Conservation (phyloP, 2,888 invertebrate genomes). For the Caenorhabditis auriculariae region DNA sequence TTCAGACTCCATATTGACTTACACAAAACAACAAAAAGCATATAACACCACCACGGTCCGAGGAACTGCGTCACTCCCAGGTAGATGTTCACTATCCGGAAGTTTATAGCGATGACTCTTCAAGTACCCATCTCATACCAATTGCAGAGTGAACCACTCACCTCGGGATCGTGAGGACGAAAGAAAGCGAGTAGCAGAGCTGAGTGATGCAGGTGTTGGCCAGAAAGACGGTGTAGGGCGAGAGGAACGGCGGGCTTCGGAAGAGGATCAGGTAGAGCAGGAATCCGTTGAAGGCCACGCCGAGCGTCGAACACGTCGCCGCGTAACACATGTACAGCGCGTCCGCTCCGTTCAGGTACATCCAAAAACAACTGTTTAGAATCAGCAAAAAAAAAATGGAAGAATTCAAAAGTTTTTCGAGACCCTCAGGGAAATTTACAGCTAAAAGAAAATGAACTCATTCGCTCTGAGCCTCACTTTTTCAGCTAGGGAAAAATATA, state of each 20-base stretch:
- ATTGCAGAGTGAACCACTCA: neutral
- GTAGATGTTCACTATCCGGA: constrained; percentile 23
- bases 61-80: constrained; percentile 21
- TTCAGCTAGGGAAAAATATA: too few relatives aligned
- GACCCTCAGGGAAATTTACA: too few relatives aligned
- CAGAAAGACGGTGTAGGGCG: constrained; percentile 29
- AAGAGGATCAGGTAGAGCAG: constrained; percentile 21
- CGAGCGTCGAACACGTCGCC: constrained; percentile 13
- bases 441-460: too few relatives aligned
- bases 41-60: constrained; percentile 29
- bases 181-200: constrained; percentile 16
- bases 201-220: constrained; percentile 30
- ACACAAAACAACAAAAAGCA: constrained; percentile 26
- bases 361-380: too few relatives aligned
- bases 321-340: constrained; percentile 23
- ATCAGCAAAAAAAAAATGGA: too few relatives aligned
- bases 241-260: constrained; percentile 24
- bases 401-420: too few relatives aligned
- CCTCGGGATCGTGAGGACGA: constrained; percentile 18
- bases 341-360: constrained; percentile 22
- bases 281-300: constrained; percentile 16
- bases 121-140: neutral
- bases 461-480: too few relatives aligned
- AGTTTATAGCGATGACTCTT: constrained; percentile 27
- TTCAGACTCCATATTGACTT: constrained; percentile 1